phyloP scores from a whole-genome alignment of 2,113 vertebrate species.

The Hoplias malabaricus region DNA sequence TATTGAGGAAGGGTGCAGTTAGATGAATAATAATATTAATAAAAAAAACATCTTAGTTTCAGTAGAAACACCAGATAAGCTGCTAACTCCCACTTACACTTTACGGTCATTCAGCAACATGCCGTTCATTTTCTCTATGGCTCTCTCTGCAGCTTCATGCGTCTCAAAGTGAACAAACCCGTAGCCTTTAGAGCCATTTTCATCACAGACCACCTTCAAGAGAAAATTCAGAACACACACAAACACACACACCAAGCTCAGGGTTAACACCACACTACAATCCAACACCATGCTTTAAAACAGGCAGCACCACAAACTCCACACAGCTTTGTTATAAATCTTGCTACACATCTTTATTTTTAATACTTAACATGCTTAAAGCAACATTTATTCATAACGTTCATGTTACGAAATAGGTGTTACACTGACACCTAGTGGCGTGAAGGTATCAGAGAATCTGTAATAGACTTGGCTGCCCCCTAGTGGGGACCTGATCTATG shows the following conservation, averaged over 20 bases:
- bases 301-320: not conserved
- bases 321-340: no score
- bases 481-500: no score
- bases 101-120: slow-evolving; percentile 99
- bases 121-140: slow-evolving; percentile 99
- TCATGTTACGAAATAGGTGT: no score
- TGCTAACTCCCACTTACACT: slow-evolving; percentile 85
- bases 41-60: not conserved
- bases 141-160: slow-evolving; percentile 96
- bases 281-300: not conserved
- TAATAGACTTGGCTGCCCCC: no score
- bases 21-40: not conserved
- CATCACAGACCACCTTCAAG: slow-evolving; percentile 94
- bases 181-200: slow-evolving; percentile 98
- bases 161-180: slow-evolving; percentile 99
- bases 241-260: slow-evolving; percentile 15
- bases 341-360: no score
- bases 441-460: no score
- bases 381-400: no score
- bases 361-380: no score
- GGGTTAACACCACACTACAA: slow-evolving; percentile 39
- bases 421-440: no score
- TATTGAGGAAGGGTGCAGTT: not conserved
- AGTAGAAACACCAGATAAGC: not conserved
- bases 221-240: slow-evolving; percentile 35